Base-by-base conservation (phyloP, 2,888 invertebrate species). In the Elegia similella region DNA sequence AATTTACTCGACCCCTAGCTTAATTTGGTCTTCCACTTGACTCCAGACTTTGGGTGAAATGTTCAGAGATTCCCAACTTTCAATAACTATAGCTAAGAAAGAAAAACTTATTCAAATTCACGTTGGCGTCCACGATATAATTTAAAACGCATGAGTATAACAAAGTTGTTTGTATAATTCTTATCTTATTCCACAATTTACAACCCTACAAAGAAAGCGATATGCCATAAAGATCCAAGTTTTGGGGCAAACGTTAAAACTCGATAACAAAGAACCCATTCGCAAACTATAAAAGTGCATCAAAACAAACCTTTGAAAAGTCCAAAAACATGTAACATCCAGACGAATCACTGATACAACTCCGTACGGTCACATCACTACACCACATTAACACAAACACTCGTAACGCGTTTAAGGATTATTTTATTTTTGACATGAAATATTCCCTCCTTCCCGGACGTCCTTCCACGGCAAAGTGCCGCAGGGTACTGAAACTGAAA, bases 401-500 rank as follows among this genome's bases (percentile, higher is more conserved):
- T n/a, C 6, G 42, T 38, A 52, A 53, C 1, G 10, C 42, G 15
- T 16, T n/a, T 13, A 6, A 10, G 12, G 23, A 17, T 34, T 38
- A 38, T 50, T 53, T 23, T 8, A 7, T 53, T 53, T 53, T 29
- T 8, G 12, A 17, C 34, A 8, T 46, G 0, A 17, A 17, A 47
- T 15, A 42, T 1, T 16, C 34, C 38, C 12, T 16, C 48, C n/a
- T 1, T 10, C n/a, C 12, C 17, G 16, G 12, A 46, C 59, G 56
- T 56, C 47, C 15, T n/a, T 30, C 30, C 23, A 13, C 48, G 34
- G 52, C 52, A 32, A 30, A 23, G 7, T 59, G 56, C 59, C 59
- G 59, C 59, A 59, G 59, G 47, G 53, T 23, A 59, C 59, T 59
- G 59, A 53, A 55, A 48, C 50, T 55, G 50, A 58, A 58, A 58